Percentiles rank a stretch among this genome's conserved stretches.
Conservation (phyloP, 2,888 invertebrate species). For the Hydriomena furcata region DNA sequence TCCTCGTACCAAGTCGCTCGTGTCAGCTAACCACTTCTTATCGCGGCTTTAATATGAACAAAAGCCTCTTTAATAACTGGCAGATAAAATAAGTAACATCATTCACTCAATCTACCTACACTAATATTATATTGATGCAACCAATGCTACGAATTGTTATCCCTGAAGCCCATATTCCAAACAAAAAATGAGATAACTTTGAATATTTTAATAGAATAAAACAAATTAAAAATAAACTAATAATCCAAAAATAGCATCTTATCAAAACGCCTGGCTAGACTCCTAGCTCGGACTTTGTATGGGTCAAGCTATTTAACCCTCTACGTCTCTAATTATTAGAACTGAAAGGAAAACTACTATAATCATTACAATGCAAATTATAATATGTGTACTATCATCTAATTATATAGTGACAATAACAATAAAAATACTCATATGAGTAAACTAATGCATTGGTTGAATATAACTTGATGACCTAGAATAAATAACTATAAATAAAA, state of each 20-base stretch:
- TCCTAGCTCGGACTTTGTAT: constrained; percentile 17
- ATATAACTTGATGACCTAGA: constrained; percentile 15
- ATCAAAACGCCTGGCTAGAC: constrained; percentile 3
- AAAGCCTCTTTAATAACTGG: constrained; percentile 20
- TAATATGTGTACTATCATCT: too few relatives aligned
- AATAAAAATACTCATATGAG: background rate
- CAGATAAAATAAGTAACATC: background rate
- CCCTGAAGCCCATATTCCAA: background rate
- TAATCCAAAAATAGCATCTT: constrained; percentile 7
- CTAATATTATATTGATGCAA: too few relatives aligned
- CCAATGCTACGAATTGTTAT: too few relatives aligned
- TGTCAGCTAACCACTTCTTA: constrained; percentile 38
- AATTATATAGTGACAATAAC: too few relatives aligned
- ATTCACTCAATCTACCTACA: too few relatives aligned
- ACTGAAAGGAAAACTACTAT: constrained; percentile 15
- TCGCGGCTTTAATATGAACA: constrained; percentile 30
- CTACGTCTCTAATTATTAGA: constrained; percentile 1
- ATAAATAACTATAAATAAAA: constrained; percentile 12
- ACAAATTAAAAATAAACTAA: constrained; percentile 16
- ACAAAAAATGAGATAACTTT: background rate
- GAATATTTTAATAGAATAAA: constrained; percentile 1
- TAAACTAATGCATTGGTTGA: constrained; percentile 8
- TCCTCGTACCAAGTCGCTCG: constrained; percentile 30
- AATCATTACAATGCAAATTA: constrained; percentile 3
- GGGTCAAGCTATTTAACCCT: constrained; percentile 21